A percentile compares a stretch with the other conserved stretches of the same genome.
These are phyloP conservation scores for Phalacrocorax carbo DNA, from an alignment of 2,113 vertebrate genomes.

Conservation along the genomic window DNA sequence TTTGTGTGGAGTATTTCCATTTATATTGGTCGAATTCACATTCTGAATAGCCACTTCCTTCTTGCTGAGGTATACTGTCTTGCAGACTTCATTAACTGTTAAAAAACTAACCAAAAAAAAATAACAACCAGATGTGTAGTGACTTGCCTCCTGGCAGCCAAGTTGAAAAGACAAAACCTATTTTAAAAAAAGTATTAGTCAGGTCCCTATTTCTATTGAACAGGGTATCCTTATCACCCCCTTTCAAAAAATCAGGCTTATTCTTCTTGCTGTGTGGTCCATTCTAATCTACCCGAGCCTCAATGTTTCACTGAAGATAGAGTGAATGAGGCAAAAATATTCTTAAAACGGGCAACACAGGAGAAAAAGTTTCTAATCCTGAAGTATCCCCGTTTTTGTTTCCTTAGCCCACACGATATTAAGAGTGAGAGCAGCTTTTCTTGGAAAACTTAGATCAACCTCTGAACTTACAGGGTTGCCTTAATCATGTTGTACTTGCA, in stretches of 20 bases:
- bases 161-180: not conserved
- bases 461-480: not conserved
- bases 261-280: not conserved
- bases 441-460: not conserved
- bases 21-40: not conserved
- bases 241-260: not conserved
- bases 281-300: not conserved
- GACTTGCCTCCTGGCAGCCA: not conserved
- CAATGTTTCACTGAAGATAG: not conserved
- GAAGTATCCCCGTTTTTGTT: not conserved
- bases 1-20: not conserved
- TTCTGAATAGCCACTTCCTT: not conserved
- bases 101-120: not conserved
- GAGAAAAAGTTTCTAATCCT: not conserved
- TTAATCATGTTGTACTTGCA: not conserved
- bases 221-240: not conserved
- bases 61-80: not conserved
- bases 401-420: not conserved
- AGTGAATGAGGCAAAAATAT: rapidly evolving
- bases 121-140: not conserved
- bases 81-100: not conserved
- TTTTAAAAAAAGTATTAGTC: not conserved
- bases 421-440: not conserved
- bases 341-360: not conserved
- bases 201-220: not conserved